Evolutionary conservation across 2,888 invertebrate species (phyloP).

Genomic region (Lamproptera curius): DNA sequence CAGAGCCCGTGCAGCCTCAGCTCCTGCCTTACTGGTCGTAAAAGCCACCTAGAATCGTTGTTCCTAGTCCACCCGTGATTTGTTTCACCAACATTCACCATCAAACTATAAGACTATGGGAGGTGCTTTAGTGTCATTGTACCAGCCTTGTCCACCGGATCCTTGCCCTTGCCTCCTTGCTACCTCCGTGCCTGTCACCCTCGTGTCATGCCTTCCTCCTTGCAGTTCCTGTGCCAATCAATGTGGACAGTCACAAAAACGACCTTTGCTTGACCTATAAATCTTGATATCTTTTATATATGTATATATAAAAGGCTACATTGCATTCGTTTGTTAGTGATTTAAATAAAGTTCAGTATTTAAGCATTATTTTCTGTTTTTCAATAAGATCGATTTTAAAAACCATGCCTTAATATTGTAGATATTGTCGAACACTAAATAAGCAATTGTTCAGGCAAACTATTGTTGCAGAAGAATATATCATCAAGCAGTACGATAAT

Average conservation of each 20-base stretch:
- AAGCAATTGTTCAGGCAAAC: no score
- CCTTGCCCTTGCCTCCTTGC: conserved; percentile 3
- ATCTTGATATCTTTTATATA: conserved; percentile 18
- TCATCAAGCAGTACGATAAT: no score
- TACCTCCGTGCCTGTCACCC: conserved; percentile 20
- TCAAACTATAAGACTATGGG: conserved; percentile 43
- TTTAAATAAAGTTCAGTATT: conserved; percentile 53
- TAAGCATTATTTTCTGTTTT: conserved; percentile 25
- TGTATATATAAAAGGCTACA: conserved; percentile 38
- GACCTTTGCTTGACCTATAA: neutral
- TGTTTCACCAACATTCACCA: conserved; percentile 52
- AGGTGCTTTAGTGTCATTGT: conserved; percentile 32
- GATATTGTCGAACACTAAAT: no score
- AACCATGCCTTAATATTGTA: no score
- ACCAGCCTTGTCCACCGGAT: conserved; percentile 20
- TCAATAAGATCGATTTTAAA: no score
- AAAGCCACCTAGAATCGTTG: conserved; percentile 49
- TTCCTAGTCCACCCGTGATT: conserved; percentile 52
- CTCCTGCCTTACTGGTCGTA: conserved; percentile 42
- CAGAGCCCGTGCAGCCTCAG: conserved; percentile 40
- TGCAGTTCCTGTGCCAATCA: conserved; percentile 16
- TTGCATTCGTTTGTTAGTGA: conserved; percentile 47
- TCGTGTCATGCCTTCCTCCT: conserved; percentile 13
- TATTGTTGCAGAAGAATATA: no score
- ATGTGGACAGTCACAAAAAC: no score